These are phyloP conservation scores for Scaptodrosophila latifasciaeformis DNA, from an alignment of 2,888 invertebrate genomes.

Conservation along the genomic window DNA sequence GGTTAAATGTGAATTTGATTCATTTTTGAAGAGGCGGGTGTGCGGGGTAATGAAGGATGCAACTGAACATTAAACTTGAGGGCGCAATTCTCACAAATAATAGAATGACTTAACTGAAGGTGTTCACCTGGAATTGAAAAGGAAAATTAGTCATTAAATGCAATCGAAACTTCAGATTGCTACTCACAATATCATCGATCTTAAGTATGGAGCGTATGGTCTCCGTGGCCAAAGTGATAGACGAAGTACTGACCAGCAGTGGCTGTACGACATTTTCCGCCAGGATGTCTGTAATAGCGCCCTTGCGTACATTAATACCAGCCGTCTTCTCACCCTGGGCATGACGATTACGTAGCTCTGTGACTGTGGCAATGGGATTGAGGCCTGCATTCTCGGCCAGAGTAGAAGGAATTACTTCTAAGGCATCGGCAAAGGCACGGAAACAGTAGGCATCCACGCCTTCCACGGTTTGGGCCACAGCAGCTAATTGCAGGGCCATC, in stretches of 20 bases:
- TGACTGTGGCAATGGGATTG: constrained; percentile 96
- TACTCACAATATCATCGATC: constrained; percentile 96
- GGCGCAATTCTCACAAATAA: constrained; percentile 27
- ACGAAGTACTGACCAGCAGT: constrained; percentile 93
- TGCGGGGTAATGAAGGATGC: constrained; percentile 44
- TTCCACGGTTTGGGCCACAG: constrained; percentile 86
- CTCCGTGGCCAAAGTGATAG: constrained; percentile 95
- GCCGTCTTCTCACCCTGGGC: constrained; percentile 89
- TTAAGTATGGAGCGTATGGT: constrained; percentile 98
- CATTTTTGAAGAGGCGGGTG: constrained; percentile 18
- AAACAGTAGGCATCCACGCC: constrained; percentile 97
- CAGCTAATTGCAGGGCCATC: constrained; percentile 88
- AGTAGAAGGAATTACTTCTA: constrained; percentile 95
- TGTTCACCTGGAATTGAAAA: constrained; percentile 59
- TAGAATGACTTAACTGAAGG: constrained; percentile 53
- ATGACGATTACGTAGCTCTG: constrained; percentile 95
- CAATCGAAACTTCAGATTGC: background rate
- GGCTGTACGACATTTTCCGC: constrained; percentile 99
- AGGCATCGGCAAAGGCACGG: constrained; percentile 94
- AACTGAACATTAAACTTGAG: constrained; percentile 34
- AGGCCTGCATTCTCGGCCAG: constrained; percentile 91
- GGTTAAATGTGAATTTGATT: constrained; percentile 54
- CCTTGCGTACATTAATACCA: constrained; percentile 97
- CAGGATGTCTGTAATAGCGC: constrained; percentile 96
- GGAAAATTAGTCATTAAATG: background rate